These are phyloP conservation scores for Machimus atricapillus DNA, from an alignment of 2,888 invertebrate species.

Conservation along the genomic window DNA sequence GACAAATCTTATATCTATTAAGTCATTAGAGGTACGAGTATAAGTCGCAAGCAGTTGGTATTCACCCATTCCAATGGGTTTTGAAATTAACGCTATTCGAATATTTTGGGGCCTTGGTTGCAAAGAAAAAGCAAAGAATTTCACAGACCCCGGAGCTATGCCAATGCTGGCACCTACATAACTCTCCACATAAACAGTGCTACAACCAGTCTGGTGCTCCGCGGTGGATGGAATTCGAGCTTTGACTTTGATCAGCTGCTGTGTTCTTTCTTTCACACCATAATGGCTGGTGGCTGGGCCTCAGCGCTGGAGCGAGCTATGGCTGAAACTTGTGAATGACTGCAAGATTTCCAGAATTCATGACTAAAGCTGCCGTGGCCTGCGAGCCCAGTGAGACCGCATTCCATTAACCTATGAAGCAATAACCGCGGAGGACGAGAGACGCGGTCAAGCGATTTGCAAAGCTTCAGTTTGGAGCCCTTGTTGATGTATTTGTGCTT, in stretches of 20 bases:
- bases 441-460: constrained; percentile 1
- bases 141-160: not conserved
- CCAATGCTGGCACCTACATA: not conserved
- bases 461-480: not conserved
- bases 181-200: not conserved
- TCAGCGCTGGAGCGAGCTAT: not conserved
- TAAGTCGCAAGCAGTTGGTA: not conserved
- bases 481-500: constrained; percentile 1
- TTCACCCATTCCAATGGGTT: not conserved
- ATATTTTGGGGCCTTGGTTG: not conserved
- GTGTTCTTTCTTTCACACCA: constrained; percentile 13
- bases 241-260: constrained; percentile 35
- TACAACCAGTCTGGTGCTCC: not conserved
- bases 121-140: not conserved
- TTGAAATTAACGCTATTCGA: not conserved
- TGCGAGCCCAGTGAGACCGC: constrained; percentile 4
- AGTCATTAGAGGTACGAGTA: not conserved
- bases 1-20: not conserved
- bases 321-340: constrained; percentile 32
- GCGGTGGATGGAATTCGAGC: not conserved
- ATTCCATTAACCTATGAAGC: constrained; percentile 17
- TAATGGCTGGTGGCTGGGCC: not conserved
- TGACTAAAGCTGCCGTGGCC: constrained; percentile 15
- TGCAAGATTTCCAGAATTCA: constrained; percentile 26
- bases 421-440: not conserved